A percentile compares a stretch with the other conserved stretches of the same genome.
Conservation (phyloP, 2,113 vertebrate genomes). For the Polypterus senegalus region DNA sequence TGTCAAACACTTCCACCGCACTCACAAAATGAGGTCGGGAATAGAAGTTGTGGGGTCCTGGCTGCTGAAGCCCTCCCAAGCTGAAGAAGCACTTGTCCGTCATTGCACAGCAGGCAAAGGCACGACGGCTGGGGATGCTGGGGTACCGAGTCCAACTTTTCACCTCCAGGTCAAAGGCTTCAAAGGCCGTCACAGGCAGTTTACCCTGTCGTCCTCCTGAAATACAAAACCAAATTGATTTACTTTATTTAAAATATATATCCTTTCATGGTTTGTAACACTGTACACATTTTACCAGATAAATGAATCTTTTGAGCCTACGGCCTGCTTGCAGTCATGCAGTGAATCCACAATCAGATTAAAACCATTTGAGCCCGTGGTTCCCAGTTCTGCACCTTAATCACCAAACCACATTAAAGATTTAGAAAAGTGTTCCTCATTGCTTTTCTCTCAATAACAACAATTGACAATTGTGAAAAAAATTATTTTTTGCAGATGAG, state of each 20-base stretch:
- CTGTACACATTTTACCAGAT: no score
- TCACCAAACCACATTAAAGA: no score
- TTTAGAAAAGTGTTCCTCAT: no score
- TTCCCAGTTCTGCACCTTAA: neutral
- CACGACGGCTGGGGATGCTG: constrained; percentile 83
- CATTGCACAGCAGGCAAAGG: constrained; percentile 77
- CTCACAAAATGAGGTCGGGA: constrained; percentile 94
- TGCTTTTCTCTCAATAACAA: no score
- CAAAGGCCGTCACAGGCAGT: constrained; percentile 84
- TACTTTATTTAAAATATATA: no score
- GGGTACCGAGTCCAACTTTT: constrained; percentile 82
- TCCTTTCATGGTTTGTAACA: no score
- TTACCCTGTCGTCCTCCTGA: constrained; percentile 91
- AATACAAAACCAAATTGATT: neutral
- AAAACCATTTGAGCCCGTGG: neutral
- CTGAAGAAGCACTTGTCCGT: constrained; percentile 72
- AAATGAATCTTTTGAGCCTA: no score
- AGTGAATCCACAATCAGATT: no score
- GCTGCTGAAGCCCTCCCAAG: constrained; percentile 89
- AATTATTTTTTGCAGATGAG: no score
- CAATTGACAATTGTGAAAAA: no score
- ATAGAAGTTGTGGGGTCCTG: constrained; percentile 95
- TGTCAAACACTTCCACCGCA: constrained; percentile 88
- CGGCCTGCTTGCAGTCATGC: no score
- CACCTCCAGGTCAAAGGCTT: constrained; percentile 87